Evolutionary conservation across 2,888 invertebrate species (phyloP).

Genomic region (Xanthorhoe designata): DNA sequence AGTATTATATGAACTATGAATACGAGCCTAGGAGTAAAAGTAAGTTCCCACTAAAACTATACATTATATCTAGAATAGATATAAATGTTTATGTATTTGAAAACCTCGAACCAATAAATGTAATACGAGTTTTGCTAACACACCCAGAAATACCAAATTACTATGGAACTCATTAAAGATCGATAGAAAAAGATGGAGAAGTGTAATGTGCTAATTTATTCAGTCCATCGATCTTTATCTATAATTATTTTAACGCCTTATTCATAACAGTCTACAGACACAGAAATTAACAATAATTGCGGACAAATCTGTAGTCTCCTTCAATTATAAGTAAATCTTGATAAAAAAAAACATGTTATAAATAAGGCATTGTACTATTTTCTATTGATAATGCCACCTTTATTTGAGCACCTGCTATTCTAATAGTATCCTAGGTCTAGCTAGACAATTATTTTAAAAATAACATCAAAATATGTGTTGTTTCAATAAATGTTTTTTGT

Average conservation of each 20-base stretch:
- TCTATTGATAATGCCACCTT: constrained; percentile 21
- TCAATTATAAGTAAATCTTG: no score
- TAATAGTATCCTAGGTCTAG: constrained; percentile 2
- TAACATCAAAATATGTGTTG: no score
- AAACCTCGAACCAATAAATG: background rate
- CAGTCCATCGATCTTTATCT: constrained; percentile 33
- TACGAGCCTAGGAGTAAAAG: background rate
- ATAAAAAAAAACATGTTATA: background rate
- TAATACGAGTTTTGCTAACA: background rate
- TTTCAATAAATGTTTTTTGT: no score
- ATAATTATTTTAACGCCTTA: constrained; percentile 3
- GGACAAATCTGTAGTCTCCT: no score
- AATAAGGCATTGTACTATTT: constrained; percentile 3
- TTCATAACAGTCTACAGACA: background rate
- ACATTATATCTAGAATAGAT: background rate
- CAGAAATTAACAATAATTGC: background rate
- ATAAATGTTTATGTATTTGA: background rate
- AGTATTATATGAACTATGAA: no score
- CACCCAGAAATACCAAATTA: background rate
- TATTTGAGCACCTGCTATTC: constrained; percentile 24
- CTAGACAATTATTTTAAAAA: background rate
- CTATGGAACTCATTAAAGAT: constrained; percentile 13
- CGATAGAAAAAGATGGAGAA: constrained; percentile 25
- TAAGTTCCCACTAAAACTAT: background rate
- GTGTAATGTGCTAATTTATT: constrained; percentile 15